phyloP scores from a whole-genome alignment of 2,888 invertebrate species.

The Eulithis testata region DNA sequence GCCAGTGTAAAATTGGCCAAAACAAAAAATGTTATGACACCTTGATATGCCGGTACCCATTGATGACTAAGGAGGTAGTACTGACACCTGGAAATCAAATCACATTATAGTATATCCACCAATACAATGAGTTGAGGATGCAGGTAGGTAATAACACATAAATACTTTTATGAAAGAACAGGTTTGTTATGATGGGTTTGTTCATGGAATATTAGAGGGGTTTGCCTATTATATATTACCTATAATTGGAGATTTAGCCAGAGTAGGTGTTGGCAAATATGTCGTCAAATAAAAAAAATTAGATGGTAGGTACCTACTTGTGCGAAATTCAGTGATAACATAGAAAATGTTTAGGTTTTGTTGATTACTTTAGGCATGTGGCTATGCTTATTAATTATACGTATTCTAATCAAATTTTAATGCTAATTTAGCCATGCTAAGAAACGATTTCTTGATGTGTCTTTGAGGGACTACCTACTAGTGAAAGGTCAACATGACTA shows the following conservation, averaged over 20 bases:
- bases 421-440: slow-evolving; percentile 21
- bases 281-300: no score
- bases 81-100: slow-evolving; percentile 89
- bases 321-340: no score
- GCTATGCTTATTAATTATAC: slow-evolving; percentile 1
- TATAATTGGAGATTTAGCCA: no score
- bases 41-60: slow-evolving; percentile 97
- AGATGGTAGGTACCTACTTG: no score
- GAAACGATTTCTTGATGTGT: slow-evolving; percentile 18
- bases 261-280: no score
- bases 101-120: neutral
- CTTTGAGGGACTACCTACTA: slow-evolving; percentile 11
- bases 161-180: no score
- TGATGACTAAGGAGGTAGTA: slow-evolving; percentile 92
- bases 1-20: slow-evolving; percentile 99
- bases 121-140: no score
- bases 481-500: slow-evolving; percentile 33
- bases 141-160: no score
- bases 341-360: neutral
- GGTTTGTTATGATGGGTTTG: no score
- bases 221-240: no score
- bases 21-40: slow-evolving; percentile 97
- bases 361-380: neutral
- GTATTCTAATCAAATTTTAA: slow-evolving; percentile 24
- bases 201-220: neutral